Evolutionary conservation across 2,797 vertebrate genomes (phyloP).

Genomic region (Gephyroberyx darwinii): DNA sequence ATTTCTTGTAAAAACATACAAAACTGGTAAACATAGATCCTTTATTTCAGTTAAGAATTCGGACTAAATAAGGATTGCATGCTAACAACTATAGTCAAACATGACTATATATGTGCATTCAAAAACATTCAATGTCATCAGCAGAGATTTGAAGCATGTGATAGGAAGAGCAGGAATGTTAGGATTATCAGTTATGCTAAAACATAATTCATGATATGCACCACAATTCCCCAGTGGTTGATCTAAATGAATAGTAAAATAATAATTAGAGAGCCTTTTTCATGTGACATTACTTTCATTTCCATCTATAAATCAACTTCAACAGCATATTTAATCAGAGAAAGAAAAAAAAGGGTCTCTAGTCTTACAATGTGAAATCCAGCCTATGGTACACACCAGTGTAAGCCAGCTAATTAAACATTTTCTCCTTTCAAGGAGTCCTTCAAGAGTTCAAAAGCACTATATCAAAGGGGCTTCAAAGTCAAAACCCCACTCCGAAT

Average conservation of each 20-base stretch:
- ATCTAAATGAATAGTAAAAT: slow-evolving; percentile 74
- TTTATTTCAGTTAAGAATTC: too few relatives aligned
- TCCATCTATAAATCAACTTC: slow-evolving; percentile 70
- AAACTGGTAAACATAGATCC: too few relatives aligned
- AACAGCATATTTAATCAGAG: slow-evolving; percentile 72
- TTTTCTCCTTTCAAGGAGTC: slow-evolving; percentile 75
- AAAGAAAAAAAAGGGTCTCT: slow-evolving; percentile 40
- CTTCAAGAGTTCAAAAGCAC: slow-evolving; percentile 81
- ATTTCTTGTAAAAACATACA: too few relatives aligned
- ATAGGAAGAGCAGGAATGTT: slow-evolving; percentile 32
- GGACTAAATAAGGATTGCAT: too few relatives aligned
- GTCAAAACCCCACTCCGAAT: slow-evolving; percentile 66
- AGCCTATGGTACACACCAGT: slow-evolving; percentile 55
- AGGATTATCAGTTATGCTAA: slow-evolving; percentile 56
- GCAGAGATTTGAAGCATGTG: slow-evolving; percentile 51
- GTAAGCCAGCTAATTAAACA: slow-evolving; percentile 78
- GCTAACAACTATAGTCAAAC: too few relatives aligned
- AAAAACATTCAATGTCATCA: slow-evolving; percentile 51
- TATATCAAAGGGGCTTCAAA: slow-evolving; percentile 80
- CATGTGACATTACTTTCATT: slow-evolving; percentile 70
- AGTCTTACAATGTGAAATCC: slow-evolving; percentile 53
- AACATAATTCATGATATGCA: slow-evolving; percentile 56
- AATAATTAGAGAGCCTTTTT: slow-evolving; percentile 71
- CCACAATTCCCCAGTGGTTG: slow-evolving; percentile 53
- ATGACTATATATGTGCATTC: slow-evolving; percentile 39